Evolutionary conservation across 30 jellyfish, hydroid and myxozoan species (phyloP).

Genomic region (Mastigias papua): DNA sequence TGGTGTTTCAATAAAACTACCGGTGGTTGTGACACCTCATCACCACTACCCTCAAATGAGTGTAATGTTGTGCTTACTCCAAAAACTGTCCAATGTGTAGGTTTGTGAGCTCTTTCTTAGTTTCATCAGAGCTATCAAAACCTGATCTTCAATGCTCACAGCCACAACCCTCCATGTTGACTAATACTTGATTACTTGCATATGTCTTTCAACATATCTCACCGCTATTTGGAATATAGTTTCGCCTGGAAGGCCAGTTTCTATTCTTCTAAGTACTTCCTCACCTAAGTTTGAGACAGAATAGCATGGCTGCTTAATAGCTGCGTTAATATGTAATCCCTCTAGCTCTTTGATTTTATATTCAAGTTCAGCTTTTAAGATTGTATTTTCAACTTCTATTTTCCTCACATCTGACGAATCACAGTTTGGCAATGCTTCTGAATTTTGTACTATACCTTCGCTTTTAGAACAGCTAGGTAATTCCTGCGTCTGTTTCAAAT

Average conservation of each 20-base stretch:
- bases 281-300: constrained; percentile 10
- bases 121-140: constrained; percentile 27
- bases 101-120: constrained; percentile 42
- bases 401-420: neutral
- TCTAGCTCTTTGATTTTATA: neutral
- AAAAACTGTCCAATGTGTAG: constrained; percentile 39
- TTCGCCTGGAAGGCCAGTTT: constrained; percentile 46
- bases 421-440: neutral
- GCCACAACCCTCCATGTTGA: constrained; percentile 30
- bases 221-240: neutral
- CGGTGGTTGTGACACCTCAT: no score
- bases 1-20: constrained; percentile 21
- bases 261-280: constrained; percentile 28
- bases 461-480: neutral
- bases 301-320: neutral
- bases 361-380: constrained; percentile 19
- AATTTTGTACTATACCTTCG: neutral
- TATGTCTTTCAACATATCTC: constrained; percentile 14
- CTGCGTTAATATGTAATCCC: neutral
- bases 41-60: no score
- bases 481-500: neutral
- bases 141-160: constrained; percentile 19
- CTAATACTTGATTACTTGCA: neutral
- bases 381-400: neutral
- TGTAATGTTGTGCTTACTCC: neutral